Conservation (phyloP, 2,888 invertebrate species). For the Eupithecia subfuscata region DNA sequence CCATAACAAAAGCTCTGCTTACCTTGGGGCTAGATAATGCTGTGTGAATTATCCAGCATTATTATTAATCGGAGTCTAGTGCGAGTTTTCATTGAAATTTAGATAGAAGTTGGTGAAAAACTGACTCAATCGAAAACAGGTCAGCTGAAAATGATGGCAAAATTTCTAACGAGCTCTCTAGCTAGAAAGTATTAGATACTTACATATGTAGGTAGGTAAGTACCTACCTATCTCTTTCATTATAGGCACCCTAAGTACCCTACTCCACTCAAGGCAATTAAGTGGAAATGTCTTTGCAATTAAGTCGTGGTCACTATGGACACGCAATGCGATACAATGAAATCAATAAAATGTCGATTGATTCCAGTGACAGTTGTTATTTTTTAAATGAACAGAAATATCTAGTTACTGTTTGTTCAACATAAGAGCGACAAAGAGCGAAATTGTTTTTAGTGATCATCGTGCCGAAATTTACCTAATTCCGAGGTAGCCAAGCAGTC, state of each 20-base stretch:
- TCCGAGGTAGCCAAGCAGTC: background rate
- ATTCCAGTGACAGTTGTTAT: background rate
- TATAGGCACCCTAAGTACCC: background rate
- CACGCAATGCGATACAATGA: constrained; percentile 12
- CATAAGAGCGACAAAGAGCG: background rate
- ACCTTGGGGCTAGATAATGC: too few relatives aligned
- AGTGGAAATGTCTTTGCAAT: background rate
- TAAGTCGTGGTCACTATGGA: background rate
- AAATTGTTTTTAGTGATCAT: too few relatives aligned
- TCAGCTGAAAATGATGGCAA: background rate
- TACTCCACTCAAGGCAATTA: background rate
- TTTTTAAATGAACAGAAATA: background rate
- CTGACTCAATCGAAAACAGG: background rate
- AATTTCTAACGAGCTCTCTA: background rate
- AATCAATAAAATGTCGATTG: constrained; percentile 3
- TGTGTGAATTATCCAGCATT: too few relatives aligned
- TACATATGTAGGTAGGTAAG: too few relatives aligned
- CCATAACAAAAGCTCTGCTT: too few relatives aligned
- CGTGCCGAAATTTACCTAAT: background rate
- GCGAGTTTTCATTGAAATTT: background rate
- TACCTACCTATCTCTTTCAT: background rate
- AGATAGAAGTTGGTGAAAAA: background rate
- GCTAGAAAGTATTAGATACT: background rate
- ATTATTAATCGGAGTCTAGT: background rate
- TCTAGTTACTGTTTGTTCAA: background rate